Evolutionary conservation across 2,888 invertebrate genomes (phyloP), one percentile per base, ranked within the genome.

Genomic region (Ophion obscuratus): DNA sequence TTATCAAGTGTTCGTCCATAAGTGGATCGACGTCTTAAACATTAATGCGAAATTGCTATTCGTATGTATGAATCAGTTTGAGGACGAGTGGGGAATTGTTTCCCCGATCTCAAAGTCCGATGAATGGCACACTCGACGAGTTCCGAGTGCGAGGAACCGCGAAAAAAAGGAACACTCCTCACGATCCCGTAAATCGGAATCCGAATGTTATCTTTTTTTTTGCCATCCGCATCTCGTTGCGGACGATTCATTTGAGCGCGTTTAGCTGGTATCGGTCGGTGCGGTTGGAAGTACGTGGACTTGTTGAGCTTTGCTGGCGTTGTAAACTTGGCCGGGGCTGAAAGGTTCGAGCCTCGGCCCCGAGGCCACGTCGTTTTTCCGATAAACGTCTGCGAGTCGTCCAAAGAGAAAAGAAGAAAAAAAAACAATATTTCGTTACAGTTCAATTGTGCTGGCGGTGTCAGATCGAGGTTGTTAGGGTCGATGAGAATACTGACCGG

Each of bases 281-380:
- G 90, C 91, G 73, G 94, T 92, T 88, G 94, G 95, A 88, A 98
- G 95, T 36, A 99, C 98, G 92, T 99, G 98, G 47, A 99, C 97
- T 94, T 99, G 99, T 92, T 96, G 96, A 82, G 98, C 98, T 94
- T 98, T 98, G 88, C 98, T 98, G 87, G 97, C 97, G 94, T 99
- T 98, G 95, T 98, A 99, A 27, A 99, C 97, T 94, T 99, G 98
- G 0, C 98, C 98, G 0, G 97, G 96, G 92, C 97, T 97, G 94
- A 98, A 98, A 0, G 98, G 98, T 92, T 98, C 97, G 78, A 98
- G 94, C 85, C 97, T 96, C 0, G 98, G 98, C 0, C 95, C 95
- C 62, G 92, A 90, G 62, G 95, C 91, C 88, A 93, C 80, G 77
- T 95, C 95, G 64, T 92, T 93, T 90, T 95, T 95, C 81, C 94